Conservation (phyloP, 1,140 invertebrate genomes). For the Tigriopus japonicus region DNA sequence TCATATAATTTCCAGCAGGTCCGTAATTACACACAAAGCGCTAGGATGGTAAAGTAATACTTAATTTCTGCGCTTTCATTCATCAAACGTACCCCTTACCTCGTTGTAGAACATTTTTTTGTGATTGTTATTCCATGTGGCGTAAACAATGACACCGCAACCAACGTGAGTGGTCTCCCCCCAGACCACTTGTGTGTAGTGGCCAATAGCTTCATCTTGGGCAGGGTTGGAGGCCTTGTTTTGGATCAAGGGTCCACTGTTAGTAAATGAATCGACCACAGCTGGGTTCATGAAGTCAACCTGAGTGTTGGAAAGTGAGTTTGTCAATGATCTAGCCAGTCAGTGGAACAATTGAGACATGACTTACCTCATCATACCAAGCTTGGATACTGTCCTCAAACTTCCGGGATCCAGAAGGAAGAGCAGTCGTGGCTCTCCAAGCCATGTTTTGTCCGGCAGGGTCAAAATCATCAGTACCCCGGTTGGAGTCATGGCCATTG, state of each 20-base stretch:
- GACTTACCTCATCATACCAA: not conserved
- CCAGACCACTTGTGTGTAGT: constrained; percentile 21
- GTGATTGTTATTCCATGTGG: not conserved
- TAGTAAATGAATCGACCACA: no score
- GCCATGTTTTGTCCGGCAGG: not conserved
- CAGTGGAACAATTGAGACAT: no score
- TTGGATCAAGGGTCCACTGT: no score
- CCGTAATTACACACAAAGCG: no score
- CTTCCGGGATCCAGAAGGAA: not conserved
- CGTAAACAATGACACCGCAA: constrained; percentile 17
- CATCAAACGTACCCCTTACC: not conserved
- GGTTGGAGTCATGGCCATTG: not conserved
- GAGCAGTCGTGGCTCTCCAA: not conserved
- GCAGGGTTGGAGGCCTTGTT: no score
- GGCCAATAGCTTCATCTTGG: not conserved
- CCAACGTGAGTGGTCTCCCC: constrained; percentile 15
- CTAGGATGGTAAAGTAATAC: no score
- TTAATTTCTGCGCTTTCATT: no score
- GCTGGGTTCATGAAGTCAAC: no score
- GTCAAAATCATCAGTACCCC: not conserved
- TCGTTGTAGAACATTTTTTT: constrained; percentile 9
- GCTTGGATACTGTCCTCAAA: not conserved
- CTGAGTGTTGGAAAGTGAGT: no score
- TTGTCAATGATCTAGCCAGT: no score
- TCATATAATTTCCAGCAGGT: no score